Evolutionary conservation across 2,888 invertebrate species (phyloP).

Genomic region (Drosophila stalkeri): DNA sequence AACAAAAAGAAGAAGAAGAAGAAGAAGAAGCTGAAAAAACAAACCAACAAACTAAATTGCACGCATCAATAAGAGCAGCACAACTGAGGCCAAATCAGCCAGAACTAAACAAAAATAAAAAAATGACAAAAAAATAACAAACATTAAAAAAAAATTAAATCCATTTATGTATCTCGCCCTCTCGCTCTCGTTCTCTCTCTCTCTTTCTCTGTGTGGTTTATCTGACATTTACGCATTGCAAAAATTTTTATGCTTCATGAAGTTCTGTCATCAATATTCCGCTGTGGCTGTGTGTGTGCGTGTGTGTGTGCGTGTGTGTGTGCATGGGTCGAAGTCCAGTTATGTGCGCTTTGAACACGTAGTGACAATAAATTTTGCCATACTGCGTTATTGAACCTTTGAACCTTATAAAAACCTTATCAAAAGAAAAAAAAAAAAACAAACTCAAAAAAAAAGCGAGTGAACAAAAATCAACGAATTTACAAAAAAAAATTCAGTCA

Average conservation of each 20-base stretch:
- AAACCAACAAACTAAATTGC: slow-evolving; percentile 35
- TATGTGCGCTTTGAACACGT: slow-evolving; percentile 63
- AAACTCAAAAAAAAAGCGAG: slow-evolving; percentile 13
- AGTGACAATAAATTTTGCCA: slow-evolving; percentile 66
- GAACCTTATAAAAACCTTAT: slow-evolving; percentile 52
- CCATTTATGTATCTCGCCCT: slow-evolving; percentile 1
- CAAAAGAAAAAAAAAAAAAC: slow-evolving; percentile 35
- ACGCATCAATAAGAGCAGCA: slow-evolving; percentile 23
- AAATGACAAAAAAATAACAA: not conserved
- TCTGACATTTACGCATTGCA: slow-evolving; percentile 72
- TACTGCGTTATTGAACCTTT: slow-evolving; percentile 68
- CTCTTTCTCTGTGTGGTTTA: slow-evolving; percentile 36
- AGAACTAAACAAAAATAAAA: slow-evolving; percentile 13
- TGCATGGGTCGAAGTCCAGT: slow-evolving; percentile 32
- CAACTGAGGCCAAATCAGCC: slow-evolving; percentile 27
- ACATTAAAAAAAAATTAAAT: not conserved
- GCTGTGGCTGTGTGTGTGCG: slow-evolving; percentile 5
- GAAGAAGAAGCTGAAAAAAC: too few relatives aligned
- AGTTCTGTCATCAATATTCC: slow-evolving; percentile 73
- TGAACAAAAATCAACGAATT: slow-evolving; percentile 16
- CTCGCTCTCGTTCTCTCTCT: not conserved
- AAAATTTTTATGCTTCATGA: slow-evolving; percentile 67
- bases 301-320: slow-evolving; percentile 13
- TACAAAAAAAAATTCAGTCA: slow-evolving; percentile 57
- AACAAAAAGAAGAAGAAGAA: not conserved